phyloP scores from a whole-genome alignment of 2,797 vertebrate species.

The Periophthalmus magnuspinnatus region DNA sequence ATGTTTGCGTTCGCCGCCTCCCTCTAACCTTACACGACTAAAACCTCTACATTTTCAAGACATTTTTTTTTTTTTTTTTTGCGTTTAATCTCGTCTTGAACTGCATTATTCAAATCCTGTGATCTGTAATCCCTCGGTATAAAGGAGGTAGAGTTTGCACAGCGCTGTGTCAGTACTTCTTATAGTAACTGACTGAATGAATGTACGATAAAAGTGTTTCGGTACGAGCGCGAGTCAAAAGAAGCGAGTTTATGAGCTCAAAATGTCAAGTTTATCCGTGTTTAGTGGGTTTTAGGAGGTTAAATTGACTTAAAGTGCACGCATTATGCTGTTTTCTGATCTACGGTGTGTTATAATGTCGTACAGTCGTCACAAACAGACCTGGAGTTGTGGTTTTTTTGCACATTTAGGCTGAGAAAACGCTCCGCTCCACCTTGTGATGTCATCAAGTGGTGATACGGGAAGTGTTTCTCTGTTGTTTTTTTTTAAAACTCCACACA shows the following conservation, averaged over 20 bases:
- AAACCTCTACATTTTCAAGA: constrained; percentile 77
- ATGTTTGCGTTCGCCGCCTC: constrained; percentile 69
- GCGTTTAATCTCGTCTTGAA: constrained; percentile 81
- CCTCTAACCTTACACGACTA: constrained; percentile 67
- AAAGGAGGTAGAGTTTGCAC: constrained; percentile 36
- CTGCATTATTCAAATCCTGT: constrained; percentile 77
- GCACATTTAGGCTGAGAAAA: no score
- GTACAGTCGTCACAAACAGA: no score
- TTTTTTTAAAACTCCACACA: no score
- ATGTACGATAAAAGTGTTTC: constrained; percentile 1
- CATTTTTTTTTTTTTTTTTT: constrained; percentile 72
- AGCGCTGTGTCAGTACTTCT: constrained; percentile 47
- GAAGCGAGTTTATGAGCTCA: neutral
- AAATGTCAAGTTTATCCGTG: constrained; percentile 2
- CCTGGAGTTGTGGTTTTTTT: no score
- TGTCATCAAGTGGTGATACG: no score
- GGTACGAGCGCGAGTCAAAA: constrained; percentile 25
- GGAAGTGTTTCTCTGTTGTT: no score
- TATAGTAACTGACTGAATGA: constrained; percentile 32
- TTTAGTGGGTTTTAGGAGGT: neutral
- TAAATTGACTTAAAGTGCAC: neutral
- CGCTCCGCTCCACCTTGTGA: no score
- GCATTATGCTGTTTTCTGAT: no score
- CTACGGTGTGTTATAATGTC: no score
- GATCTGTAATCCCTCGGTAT: constrained; percentile 50